Percentiles rank a stretch among this genome's conserved stretches.
Conservation (phyloP, 2,888 invertebrate genomes). For the Cataglyphis rosenhaueri region DNA sequence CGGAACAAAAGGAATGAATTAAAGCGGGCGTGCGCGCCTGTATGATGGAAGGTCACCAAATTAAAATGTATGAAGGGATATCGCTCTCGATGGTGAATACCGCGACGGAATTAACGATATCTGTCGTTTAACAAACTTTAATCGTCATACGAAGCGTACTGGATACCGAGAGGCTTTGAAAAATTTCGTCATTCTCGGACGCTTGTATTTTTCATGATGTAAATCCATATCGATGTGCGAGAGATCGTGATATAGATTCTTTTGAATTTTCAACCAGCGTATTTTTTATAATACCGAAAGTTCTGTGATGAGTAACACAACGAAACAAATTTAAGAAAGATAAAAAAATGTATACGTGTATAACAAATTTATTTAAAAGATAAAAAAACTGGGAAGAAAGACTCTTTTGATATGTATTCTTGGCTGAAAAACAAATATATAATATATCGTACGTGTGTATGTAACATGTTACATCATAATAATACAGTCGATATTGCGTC, state of each 20-base stretch:
- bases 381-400: background rate
- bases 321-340: background rate
- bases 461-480: background rate
- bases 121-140: slow-evolving; percentile 36
- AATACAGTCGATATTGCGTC: background rate
- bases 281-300: background rate
- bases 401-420: background rate
- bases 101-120: slow-evolving; percentile 60
- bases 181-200: slow-evolving; percentile 12
- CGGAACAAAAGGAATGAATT: slow-evolving; percentile 74
- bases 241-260: background rate
- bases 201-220: background rate
- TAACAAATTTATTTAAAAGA: background rate
- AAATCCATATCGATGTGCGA: background rate
- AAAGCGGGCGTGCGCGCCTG: slow-evolving; percentile 57
- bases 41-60: slow-evolving; percentile 65
- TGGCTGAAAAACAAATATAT: background rate
- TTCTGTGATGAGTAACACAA: background rate
- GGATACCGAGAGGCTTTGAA: slow-evolving; percentile 11
- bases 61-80: slow-evolving; percentile 69
- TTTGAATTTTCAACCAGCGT: background rate
- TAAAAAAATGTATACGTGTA: background rate
- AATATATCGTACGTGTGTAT: background rate
- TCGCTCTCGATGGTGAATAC: slow-evolving; percentile 43
- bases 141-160: slow-evolving; percentile 26